Evolutionary conservation across 2,113 vertebrate species (phyloP).

Genomic region (Ancistrus triradiatus): DNA sequence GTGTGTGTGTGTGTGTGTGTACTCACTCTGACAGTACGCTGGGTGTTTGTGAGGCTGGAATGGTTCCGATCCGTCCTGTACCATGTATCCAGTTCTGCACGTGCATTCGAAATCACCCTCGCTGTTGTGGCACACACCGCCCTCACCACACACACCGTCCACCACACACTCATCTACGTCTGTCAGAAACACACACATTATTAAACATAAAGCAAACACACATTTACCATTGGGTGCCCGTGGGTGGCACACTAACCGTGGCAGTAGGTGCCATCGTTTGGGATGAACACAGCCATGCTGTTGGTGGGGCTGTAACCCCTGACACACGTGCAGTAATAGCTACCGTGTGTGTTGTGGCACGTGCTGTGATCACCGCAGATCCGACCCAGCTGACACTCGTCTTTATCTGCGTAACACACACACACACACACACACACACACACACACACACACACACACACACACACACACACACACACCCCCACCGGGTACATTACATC

Average conservation of each 20-base stretch:
- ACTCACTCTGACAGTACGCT: slow-evolving; percentile 74
- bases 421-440: background rate
- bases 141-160: slow-evolving; percentile 70
- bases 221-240: background rate
- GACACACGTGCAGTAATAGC: slow-evolving; percentile 87
- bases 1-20: background rate
- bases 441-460: background rate
- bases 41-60: slow-evolving; percentile 63
- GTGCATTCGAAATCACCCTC: slow-evolving; percentile 77
- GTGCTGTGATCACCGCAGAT: slow-evolving; percentile 85
- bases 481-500: no score
- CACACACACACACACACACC: no score
- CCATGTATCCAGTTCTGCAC: slow-evolving; percentile 75
- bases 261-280: slow-evolving; percentile 92
- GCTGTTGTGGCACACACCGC: slow-evolving; percentile 76
- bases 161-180: slow-evolving; percentile 79
- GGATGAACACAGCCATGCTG: slow-evolving; percentile 82
- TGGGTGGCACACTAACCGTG: slow-evolving; percentile 66
- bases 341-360: slow-evolving; percentile 89
- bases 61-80: slow-evolving; percentile 64
- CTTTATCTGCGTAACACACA: slow-evolving; percentile 76
- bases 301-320: slow-evolving; percentile 84
- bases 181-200: no score
- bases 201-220: background rate
- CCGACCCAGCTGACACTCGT: slow-evolving; percentile 84